These are phyloP conservation scores for Buathra laborator DNA, from an alignment of 2,888 invertebrate species.

Conservation along the genomic window DNA sequence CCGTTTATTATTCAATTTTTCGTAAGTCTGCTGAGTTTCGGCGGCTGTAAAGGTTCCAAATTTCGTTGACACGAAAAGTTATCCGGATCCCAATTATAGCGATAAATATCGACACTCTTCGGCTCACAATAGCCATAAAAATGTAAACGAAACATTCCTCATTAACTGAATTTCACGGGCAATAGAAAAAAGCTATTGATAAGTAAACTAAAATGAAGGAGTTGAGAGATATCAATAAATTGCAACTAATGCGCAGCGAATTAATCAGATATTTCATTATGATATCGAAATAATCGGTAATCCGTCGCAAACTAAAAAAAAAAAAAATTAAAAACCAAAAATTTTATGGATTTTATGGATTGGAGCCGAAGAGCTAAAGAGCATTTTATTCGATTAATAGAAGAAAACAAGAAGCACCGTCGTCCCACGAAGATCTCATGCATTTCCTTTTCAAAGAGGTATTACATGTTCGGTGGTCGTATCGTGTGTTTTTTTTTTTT, in stretches of 20 bases:
- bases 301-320: neutral
- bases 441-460: constrained; percentile 28
- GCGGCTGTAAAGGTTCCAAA: neutral
- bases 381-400: neutral
- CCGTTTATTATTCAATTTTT: neutral
- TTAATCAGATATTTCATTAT: neutral
- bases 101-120: neutral
- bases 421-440: constrained; percentile 37
- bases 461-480: constrained; percentile 22
- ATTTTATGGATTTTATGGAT: neutral
- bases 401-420: neutral
- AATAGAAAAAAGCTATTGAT: neutral
- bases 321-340: no score
- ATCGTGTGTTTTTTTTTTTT: neutral
- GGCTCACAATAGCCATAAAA: neutral
- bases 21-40: neutral
- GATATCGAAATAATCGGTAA: neutral
- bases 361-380: neutral
- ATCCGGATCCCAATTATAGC: neutral
- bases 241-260: no score
- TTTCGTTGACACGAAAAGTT: neutral
- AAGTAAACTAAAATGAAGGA: neutral
- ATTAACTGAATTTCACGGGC: neutral
- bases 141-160: neutral
- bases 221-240: no score